phyloP scores from a whole-genome alignment of 2,797 vertebrate species.

The Notolepis coatsorum region DNA sequence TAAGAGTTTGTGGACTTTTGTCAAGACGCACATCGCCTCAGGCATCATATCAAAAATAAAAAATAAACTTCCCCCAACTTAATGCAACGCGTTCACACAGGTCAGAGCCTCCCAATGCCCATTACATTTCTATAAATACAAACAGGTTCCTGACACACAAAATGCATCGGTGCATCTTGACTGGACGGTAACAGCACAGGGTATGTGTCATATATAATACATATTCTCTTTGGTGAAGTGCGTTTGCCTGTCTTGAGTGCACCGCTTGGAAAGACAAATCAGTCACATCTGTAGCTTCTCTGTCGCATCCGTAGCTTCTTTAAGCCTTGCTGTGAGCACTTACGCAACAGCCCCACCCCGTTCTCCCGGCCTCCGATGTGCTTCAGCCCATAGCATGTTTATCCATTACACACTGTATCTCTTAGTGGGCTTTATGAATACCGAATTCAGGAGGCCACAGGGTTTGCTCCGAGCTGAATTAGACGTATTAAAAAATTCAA shows the following conservation, averaged over 20 bases:
- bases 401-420: neutral
- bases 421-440: constrained; percentile 16
- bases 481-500: constrained; percentile 7
- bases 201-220: neutral
- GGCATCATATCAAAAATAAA: neutral
- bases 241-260: constrained; percentile 6
- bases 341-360: neutral
- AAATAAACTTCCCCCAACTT: neutral
- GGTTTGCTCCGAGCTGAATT: constrained; percentile 33
- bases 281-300: constrained; percentile 8
- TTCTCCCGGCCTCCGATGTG: neutral
- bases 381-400: neutral
- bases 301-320: neutral
- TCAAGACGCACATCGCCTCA: constrained; percentile 12
- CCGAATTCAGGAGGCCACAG: constrained; percentile 3
- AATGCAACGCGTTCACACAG: neutral
- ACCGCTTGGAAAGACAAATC: constrained; percentile 14
- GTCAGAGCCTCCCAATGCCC: neutral
- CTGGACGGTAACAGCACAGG: neutral
- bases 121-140: neutral
- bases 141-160: neutral
- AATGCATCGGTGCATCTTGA: neutral
- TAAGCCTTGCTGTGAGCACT: neutral
- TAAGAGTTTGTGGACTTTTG: neutral
- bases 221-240: constrained; percentile 7